Evolutionary conservation across 2,888 invertebrate genomes (phyloP).

Genomic region (Drosophila vallismaia): DNA sequence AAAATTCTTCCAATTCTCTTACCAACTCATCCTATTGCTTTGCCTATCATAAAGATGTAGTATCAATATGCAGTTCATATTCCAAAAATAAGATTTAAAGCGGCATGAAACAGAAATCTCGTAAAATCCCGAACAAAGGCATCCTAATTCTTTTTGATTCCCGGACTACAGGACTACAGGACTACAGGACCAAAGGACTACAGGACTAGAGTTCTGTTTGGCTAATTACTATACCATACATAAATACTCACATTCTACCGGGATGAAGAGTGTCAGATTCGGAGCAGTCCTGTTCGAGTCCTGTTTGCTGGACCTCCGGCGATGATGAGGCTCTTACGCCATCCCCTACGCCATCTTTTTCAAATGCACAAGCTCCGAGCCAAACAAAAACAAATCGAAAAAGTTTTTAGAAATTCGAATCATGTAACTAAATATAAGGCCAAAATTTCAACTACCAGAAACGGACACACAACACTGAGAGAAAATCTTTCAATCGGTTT

Average conservation of each 20-base stretch:
- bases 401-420: conserved; percentile 78
- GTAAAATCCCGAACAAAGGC: neutral
- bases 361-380: neutral
- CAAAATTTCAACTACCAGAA: conserved; percentile 55
- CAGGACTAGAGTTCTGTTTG: conserved; percentile 27
- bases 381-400: conserved; percentile 43
- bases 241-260: conserved; percentile 30
- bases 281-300: conserved; percentile 6
- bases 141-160: conserved; percentile 21
- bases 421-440: conserved; percentile 78
- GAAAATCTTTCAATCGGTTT: no score
- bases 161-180: neutral
- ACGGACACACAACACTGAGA: conserved; percentile 18
- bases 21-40: no score
- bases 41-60: no score
- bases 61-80: conserved; percentile 8
- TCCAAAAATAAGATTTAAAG: neutral
- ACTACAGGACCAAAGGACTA: neutral
- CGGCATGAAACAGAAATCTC: neutral
- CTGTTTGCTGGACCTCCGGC: neutral
- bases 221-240: conserved; percentile 36
- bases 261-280: conserved; percentile 35
- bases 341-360: no score
- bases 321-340: neutral
- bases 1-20: no score